Conservation (phyloP, 2,797 vertebrate species). For the Heliangelus exortis region DNA sequence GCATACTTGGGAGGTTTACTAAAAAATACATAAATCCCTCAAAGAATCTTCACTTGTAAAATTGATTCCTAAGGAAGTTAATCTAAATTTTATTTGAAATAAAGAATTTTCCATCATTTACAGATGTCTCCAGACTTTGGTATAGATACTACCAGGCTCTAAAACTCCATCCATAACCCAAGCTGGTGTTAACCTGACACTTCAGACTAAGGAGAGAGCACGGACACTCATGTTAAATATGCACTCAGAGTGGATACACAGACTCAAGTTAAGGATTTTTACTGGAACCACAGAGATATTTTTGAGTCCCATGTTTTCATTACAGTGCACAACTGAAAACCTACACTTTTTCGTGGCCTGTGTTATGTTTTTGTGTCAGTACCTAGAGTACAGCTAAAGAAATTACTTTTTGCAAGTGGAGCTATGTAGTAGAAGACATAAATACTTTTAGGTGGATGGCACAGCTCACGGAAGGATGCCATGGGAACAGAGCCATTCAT, state of each 20-base stretch:
- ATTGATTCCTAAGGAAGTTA: background rate
- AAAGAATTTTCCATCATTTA: background rate
- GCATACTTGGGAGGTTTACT: background rate
- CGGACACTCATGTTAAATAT: background rate
- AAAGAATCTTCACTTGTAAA: background rate
- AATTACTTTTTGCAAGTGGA: background rate
- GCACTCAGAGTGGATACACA: background rate
- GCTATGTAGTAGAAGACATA: background rate
- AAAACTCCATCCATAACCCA: background rate
- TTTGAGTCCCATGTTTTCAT: background rate
- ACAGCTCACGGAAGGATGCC: background rate
- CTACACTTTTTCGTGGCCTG: fast-evolving
- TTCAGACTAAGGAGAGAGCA: background rate
- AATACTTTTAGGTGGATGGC: background rate
- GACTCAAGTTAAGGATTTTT: background rate
- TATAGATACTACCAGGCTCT: background rate
- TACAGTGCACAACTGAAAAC: background rate
- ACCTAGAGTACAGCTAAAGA: background rate
- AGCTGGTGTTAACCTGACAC: background rate
- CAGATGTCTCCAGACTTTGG: background rate
- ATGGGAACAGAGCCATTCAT: background rate
- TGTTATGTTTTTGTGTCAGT: background rate
- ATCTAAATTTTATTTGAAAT: background rate
- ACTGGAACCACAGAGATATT: background rate
- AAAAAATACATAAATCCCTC: background rate